Percentiles rank a stretch among this genome's conserved stretches.
Evolutionary conservation across 2,888 invertebrate species (phyloP).

Genomic region (Metopia argyrocephala): DNA sequence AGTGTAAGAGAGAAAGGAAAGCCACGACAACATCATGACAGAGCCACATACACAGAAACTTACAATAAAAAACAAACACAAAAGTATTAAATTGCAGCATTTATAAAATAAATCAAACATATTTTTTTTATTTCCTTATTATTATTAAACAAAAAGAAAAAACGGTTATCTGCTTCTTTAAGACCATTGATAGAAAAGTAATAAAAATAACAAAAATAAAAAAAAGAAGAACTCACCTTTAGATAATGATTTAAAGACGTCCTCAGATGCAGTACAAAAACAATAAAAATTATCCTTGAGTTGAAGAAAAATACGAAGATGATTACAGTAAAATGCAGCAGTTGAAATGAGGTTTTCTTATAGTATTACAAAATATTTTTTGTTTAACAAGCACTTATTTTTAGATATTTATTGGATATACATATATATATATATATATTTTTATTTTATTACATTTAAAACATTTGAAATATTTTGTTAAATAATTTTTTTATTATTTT

Average conservation of each 20-base stretch:
- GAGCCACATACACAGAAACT: not conserved
- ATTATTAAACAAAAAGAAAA: not conserved
- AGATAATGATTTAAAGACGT: slow-evolving; percentile 32
- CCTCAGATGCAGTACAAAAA: not conserved
- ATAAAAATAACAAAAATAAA: slow-evolving; percentile 6
- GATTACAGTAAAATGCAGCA: too few relatives aligned
- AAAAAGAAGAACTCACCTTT: slow-evolving; percentile 39
- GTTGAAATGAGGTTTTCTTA: too few relatives aligned
- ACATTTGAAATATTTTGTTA: too few relatives aligned
- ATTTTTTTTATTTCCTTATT: not conserved
- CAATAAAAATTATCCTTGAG: not conserved
- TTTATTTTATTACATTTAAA: too few relatives aligned
- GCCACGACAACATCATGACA: not conserved
- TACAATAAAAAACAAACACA: not conserved
- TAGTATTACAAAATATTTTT: too few relatives aligned
- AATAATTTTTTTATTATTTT: not conserved
- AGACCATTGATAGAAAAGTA: too few relatives aligned
- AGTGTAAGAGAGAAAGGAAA: not conserved
- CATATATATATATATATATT: too few relatives aligned
- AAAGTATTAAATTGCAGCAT: slow-evolving; percentile 42
- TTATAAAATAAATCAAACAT: slow-evolving; percentile 24
- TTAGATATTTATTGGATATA: too few relatives aligned
- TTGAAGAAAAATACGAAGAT: too few relatives aligned
- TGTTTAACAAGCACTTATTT: too few relatives aligned
- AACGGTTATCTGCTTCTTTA: too few relatives aligned